Evolutionary conservation across 2,888 invertebrate genomes (phyloP), one percentile per base, ranked within the genome.

Genomic region (Sesia apiformis): DNA sequence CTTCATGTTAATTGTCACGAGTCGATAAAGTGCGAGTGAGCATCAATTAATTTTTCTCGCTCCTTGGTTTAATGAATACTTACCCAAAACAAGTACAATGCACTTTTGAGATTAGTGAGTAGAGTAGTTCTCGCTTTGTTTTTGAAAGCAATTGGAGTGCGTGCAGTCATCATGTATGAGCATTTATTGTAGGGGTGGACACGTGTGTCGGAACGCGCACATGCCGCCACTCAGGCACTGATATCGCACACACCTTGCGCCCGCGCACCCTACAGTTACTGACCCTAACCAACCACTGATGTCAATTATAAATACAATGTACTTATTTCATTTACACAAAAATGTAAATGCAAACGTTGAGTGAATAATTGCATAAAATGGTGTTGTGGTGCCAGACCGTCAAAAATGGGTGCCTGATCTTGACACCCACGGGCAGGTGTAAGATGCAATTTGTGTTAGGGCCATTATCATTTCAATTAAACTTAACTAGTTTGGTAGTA

Each of bases 161-260:
- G 70, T 74, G 75, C 62, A 66, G 66, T 67, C 67, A 66, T 67
- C 58, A 62, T 59, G 66, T 65, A 63, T 59, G 60, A 64, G 64
- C 63, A 69, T 67, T 68, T 70, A 72, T 66, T 5, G 66, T 72
- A 64, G 69, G 69, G 72, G 70, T 72, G 68, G 67, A 68, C 75
- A 77, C 74, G 75, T 81, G 83, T 80, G 71, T 82, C 75, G 86
- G 85, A 81, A 82, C 87, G 81, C 78, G 76, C 84, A 84, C 87
- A 84, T 84, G 85, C 74, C 73, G 67, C 71, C 59, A 8, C 49
- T 63, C 60, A 65, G 69, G 85, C 87, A 72, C 76, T 87, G 89
- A 87, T 88, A 88, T 76, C 79, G 79, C 66, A 74, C 80, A 86
- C 89, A 88, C 88, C 89, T 88, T 88, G 88, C 85, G 81, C 73